These are phyloP conservation scores for Apus apus DNA, from an alignment of 2,113 vertebrate species.

Conservation along the genomic window DNA sequence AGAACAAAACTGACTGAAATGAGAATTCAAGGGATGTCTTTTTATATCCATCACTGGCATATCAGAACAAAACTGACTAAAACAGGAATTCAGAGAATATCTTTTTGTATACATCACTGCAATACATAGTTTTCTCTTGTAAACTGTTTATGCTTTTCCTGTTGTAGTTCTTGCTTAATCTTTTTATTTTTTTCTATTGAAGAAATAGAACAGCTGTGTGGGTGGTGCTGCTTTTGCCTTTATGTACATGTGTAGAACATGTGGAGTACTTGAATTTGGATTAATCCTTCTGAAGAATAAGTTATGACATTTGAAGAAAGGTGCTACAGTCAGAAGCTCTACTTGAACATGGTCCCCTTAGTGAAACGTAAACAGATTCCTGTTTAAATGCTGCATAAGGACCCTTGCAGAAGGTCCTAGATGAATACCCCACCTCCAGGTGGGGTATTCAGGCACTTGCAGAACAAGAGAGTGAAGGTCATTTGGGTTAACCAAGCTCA, in stretches of 20 bases:
- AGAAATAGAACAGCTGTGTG: neutral
- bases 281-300: neutral
- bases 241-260: neutral
- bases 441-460: neutral
- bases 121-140: neutral
- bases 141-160: neutral
- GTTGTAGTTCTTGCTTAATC: neutral
- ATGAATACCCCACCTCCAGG: neutral
- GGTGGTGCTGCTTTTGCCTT: neutral
- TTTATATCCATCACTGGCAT: neutral
- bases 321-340: neutral
- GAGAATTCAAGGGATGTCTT: neutral
- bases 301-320: neutral
- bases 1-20: neutral
- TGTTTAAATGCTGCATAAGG: neutral
- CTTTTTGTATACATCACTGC: neutral
- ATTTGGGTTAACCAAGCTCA: neutral
- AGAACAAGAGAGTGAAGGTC: neutral
- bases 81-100: neutral
- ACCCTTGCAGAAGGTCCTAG: neutral
- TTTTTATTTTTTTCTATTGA: neutral
- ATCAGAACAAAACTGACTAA: neutral
- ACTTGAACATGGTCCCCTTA: neutral
- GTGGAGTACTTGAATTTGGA: neutral
- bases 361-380: neutral